These are phyloP conservation scores for Zootoca vivipara DNA, from an alignment of 2,113 vertebrate species.

Conservation along the genomic window DNA sequence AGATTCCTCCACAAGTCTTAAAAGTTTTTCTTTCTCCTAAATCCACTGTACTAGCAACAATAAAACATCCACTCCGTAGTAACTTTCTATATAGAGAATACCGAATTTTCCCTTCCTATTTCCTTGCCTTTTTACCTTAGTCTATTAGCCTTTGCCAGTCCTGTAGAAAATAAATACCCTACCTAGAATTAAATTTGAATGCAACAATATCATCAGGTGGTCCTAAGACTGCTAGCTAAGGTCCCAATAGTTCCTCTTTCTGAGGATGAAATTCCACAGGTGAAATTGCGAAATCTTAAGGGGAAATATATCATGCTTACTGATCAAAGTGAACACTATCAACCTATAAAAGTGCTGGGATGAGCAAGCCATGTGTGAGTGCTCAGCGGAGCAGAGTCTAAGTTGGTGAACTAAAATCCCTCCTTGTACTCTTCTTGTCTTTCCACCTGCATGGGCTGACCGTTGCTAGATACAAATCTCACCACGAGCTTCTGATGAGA, in stretches of 20 bases:
- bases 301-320: not conserved
- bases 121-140: too few species aligned
- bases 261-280: not conserved
- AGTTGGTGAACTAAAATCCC: not conserved
- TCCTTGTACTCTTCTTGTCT: not conserved
- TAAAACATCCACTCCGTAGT: too few species aligned
- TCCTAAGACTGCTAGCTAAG: not conserved
- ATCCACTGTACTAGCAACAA: too few species aligned
- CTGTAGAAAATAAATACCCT: too few species aligned
- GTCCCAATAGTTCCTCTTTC: not conserved
- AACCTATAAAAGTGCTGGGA: not conserved
- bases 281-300: not conserved
- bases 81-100: too few species aligned
- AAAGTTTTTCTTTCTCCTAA: too few species aligned
- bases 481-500: constrained; percentile 10
- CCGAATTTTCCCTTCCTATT: too few species aligned
- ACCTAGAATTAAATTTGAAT: not conserved
- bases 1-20: too few species aligned
- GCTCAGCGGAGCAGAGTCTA: not conserved
- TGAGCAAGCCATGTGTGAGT: not conserved
- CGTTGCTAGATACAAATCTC: not conserved
- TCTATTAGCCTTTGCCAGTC: too few species aligned
- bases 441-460: not conserved
- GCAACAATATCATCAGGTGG: not conserved
- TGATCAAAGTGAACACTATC: not conserved